Base-by-base conservation (phyloP, 2,113 vertebrate genomes). In the Psilopsiagon aymara region DNA sequence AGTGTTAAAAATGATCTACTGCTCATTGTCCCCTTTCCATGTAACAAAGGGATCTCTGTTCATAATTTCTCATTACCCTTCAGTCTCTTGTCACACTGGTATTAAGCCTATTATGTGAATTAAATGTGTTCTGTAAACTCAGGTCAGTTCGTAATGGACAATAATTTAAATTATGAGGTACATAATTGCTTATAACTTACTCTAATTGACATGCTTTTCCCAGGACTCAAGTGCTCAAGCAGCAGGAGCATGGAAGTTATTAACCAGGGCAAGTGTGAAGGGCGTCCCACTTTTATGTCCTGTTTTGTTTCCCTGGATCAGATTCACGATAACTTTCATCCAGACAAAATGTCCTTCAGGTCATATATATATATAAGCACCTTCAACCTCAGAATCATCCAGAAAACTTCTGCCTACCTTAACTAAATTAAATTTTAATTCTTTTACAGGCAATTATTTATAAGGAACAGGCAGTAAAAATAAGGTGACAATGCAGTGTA, bases 121-220 rank as follows among this genome's bases (percentile, higher is more conserved):
- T 41, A 84, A 91, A 70, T 91, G 53, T 76, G n/a, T 95, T 95
- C 89, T 55, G 53, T 91, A 96, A 94, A 88, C 83, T 94, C 73
- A 84, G 86, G 88, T 95, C 90, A 71, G 18, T 82, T 75, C 55
- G 92, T 96, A 97, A 96, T 94, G 82, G 92, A 80, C 84, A 82
- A 9, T 96, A 92, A 97, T 94, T 96, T 63, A 93, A 88, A 95
- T 66, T 74, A 90, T 81, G 89, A 92, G 84, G 69, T 53, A 51
- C 2, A 0, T 88, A 94, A 96, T 94, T 90, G 90, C 37, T 86
- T 93, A 78, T 96, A 91, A 91, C 70, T 97, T 94, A 62, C 37
- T 77, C 69, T 97, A 95, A 97, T 84, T 92, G 88, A 79, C 79
- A 63, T 66, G 83, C 70, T 96, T 96, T 95, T 94, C 95, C 94